phyloP scores from a whole-genome alignment of 1,140 invertebrate species.

The Diachasmimorpha longicaudata region DNA sequence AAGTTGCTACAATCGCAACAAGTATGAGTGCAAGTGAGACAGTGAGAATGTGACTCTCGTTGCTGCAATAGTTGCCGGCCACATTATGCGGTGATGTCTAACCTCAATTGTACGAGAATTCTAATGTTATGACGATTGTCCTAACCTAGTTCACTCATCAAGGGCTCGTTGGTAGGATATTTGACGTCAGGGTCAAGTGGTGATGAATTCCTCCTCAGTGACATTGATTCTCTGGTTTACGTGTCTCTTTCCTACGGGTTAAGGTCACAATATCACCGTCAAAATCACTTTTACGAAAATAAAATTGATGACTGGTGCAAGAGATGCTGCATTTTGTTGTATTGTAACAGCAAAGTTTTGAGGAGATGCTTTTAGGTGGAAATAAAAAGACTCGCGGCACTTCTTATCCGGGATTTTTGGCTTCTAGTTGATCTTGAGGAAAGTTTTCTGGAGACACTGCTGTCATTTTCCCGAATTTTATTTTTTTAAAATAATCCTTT shows the following conservation, averaged over 20 bases:
- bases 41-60: background rate
- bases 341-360: no score
- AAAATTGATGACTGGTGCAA: background rate
- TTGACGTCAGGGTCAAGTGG: conserved; percentile 26
- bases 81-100: conserved; percentile 44
- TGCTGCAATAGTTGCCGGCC: conserved; percentile 20
- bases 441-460: no score
- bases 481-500: no score
- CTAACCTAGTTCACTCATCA: background rate
- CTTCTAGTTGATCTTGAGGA: no score
- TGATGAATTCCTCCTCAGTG: background rate
- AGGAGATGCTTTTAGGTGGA: no score
- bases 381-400: no score
- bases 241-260: background rate
- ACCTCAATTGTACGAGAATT: conserved; percentile 37
- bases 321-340: no score
- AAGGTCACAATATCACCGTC: background rate
- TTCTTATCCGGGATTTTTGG: no score
- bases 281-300: background rate
- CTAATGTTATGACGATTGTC: conserved; percentile 34
- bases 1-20: no score
- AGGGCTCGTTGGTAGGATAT: conserved; percentile 24
- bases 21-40: no score
- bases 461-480: no score
- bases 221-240: background rate